Evolutionary conservation across 1,140 invertebrate species (phyloP).

Genomic region (Drosophila serrata): DNA sequence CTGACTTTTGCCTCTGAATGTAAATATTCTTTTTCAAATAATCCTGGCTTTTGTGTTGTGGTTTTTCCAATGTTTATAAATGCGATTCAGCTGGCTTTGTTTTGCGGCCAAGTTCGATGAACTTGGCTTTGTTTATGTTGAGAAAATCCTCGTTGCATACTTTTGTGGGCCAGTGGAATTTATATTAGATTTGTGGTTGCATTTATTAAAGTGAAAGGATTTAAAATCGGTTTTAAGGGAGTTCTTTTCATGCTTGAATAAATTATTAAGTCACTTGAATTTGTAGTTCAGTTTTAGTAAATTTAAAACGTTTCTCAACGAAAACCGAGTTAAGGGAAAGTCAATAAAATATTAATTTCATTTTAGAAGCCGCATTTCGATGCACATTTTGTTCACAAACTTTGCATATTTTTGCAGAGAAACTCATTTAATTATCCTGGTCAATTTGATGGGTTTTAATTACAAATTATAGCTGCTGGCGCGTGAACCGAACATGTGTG

Average conservation of each 20-base stretch:
- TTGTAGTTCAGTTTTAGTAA: background rate
- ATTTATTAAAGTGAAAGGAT: constrained; percentile 3
- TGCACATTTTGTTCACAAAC: background rate
- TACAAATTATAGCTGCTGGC: constrained; percentile 25
- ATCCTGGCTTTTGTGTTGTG: constrained; percentile 7
- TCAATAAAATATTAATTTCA: background rate
- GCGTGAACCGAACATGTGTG: background rate
- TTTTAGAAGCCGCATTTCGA: background rate
- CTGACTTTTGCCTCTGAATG: constrained; percentile 5
- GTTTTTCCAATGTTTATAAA: constrained; percentile 21
- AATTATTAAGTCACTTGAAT: background rate
- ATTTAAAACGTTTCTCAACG: background rate
- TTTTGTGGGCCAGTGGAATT: constrained; percentile 7
- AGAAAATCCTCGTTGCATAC: constrained; percentile 9
- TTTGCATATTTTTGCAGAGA: constrained; percentile 18
- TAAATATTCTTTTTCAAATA: constrained; percentile 16
- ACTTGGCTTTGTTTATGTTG: constrained; percentile 16
- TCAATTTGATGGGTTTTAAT: constrained; percentile 33
- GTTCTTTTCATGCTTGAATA: background rate
- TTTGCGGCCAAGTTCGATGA: constrained; percentile 30
- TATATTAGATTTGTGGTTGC: constrained; percentile 26
- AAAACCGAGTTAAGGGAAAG: background rate
- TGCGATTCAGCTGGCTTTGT: constrained; percentile 11
- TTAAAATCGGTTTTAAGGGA: background rate
- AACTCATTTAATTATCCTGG: constrained; percentile 27